A percentile compares a stretch with the other conserved stretches of the same genome.
Evolutionary conservation across 1,140 invertebrate genomes (phyloP).

Genomic region (Acromyrmex charruanus): DNA sequence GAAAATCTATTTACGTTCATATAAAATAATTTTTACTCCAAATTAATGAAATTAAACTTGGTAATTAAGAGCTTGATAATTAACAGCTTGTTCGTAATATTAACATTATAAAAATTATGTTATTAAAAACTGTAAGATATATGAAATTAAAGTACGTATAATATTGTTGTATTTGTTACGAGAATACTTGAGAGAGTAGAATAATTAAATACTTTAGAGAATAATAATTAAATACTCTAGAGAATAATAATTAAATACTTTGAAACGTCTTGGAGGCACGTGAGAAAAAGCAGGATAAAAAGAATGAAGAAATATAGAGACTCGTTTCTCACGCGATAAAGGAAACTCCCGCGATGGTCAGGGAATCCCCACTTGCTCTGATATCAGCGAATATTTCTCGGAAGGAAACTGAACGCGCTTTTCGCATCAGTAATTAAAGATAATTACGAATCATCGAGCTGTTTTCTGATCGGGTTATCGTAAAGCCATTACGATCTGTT

Average conservation of each 20-base stretch:
- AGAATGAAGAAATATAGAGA: neutral
- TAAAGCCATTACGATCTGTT: neutral
- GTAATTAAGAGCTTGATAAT: neutral
- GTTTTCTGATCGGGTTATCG: constrained; percentile 7
- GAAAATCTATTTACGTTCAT: neutral
- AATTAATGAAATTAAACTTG: neutral
- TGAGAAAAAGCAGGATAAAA: neutral
- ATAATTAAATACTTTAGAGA: neutral
- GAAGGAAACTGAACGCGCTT: neutral
- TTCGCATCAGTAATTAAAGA: constrained; percentile 25
- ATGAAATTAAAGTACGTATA: neutral
- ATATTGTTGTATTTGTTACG: neutral
- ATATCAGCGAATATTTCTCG: constrained; percentile 8
- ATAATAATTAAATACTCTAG: too few species aligned
- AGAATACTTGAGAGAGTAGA: neutral
- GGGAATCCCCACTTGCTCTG: constrained; percentile 25
- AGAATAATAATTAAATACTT: neutral
- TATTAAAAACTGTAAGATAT: neutral
- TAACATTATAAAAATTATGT: neutral
- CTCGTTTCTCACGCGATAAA: neutral
- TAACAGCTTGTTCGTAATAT: neutral
- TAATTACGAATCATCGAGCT: constrained; percentile 4
- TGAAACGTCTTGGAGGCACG: neutral
- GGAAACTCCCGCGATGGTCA: neutral
- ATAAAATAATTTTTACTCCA: neutral